These are phyloP conservation scores for Drosophila setifemur DNA, from an alignment of 1,140 invertebrate species.

Conservation along the genomic window DNA sequence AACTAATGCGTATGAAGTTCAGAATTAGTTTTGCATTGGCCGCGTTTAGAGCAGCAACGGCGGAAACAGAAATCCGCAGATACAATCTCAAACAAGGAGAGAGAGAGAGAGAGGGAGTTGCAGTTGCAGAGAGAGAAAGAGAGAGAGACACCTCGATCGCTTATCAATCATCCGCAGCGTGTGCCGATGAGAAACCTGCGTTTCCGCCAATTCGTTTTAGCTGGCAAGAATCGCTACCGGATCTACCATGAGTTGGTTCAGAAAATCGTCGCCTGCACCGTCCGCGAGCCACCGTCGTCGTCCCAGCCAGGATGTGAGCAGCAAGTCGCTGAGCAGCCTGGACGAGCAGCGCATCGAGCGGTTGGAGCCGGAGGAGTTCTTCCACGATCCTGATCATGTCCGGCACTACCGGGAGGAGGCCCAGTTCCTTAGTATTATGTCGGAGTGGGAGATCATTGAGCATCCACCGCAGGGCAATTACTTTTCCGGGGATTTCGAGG, in stretches of 20 bases:
- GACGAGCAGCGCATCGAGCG: conserved; percentile 56
- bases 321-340: conserved; percentile 55
- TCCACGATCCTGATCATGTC: conserved; percentile 79
- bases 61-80: not conserved
- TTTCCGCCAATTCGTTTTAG: conserved; percentile 85
- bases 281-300: conserved; percentile 76
- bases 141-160: conserved; percentile 1
- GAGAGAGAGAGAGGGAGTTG: not conserved
- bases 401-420: conserved; percentile 73
- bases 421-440: conserved; percentile 70
- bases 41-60: conserved; percentile 69
- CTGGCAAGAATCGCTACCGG: conserved; percentile 85
- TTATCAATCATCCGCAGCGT: conserved; percentile 33
- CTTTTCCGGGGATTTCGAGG: conserved; percentile 76
- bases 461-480: conserved; percentile 65
- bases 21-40: conserved; percentile 79
- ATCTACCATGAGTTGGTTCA: conserved; percentile 86
- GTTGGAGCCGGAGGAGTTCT: conserved; percentile 76
- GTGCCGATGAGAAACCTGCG: conserved; percentile 86
- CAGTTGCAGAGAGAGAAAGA: not conserved
- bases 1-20: conserved; percentile 74
- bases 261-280: conserved; percentile 84
- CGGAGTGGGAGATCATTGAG: conserved; percentile 78
- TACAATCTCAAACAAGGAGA: not conserved
- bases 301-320: conserved; percentile 3